Conservation (phyloP, 2,797 vertebrate genomes). For the Synanceia verrucosa region DNA sequence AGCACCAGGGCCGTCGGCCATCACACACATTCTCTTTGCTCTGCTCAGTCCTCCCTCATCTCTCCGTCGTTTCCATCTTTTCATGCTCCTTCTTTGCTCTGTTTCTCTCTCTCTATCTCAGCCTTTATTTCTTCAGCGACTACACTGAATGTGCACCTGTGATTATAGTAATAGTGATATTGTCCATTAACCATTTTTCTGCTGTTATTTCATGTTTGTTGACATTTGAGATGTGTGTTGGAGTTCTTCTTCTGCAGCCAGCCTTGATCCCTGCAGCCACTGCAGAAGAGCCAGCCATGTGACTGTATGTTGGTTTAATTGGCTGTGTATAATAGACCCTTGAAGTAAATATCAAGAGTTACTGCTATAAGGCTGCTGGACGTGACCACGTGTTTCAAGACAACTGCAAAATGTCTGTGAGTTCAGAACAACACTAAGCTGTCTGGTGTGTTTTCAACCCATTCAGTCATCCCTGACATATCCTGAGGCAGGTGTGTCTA, state of each 20-base stretch:
- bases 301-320: conserved; percentile 63
- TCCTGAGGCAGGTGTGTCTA: conserved; percentile 9
- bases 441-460: conserved; percentile 33
- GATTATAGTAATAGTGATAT: neutral
- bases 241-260: conserved; percentile 56
- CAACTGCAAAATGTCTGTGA: conserved; percentile 6
- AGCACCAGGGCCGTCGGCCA: conserved; percentile 67
- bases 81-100: neutral
- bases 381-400: conserved; percentile 37
- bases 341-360: conserved; percentile 74
- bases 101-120: neutral
- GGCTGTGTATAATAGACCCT: conserved; percentile 68
- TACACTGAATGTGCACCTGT: neutral
- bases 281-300: conserved; percentile 42
- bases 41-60: conserved; percentile 32
- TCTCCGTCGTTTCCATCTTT: conserved; percentile 9
- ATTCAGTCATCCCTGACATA: conserved; percentile 3
- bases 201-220: conserved; percentile 63
- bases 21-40: conserved; percentile 62
- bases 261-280: conserved; percentile 31
- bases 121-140: neutral
- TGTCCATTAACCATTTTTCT: neutral
- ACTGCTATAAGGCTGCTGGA: conserved; percentile 54
- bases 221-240: conserved; percentile 62
- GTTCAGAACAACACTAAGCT: conserved; percentile 9